Evolutionary conservation across 2,113 vertebrate species (phyloP), one percentile per base, ranked within the genome.

Genomic region (Cyanocitta stelleri): DNA sequence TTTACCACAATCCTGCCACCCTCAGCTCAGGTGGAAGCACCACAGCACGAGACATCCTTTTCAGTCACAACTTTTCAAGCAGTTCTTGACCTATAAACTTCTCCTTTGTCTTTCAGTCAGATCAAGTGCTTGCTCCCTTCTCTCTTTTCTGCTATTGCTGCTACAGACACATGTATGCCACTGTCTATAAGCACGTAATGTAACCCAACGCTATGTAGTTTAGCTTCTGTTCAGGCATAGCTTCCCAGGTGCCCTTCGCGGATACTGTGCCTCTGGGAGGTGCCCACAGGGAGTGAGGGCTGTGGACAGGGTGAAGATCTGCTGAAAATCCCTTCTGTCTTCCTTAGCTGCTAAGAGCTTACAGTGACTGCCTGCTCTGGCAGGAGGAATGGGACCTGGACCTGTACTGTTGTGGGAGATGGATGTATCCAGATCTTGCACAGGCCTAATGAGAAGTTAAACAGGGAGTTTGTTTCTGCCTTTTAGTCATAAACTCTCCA

Each of bases 271-370:
- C 35, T 49, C 24, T 46, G 33, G 59, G n/a, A 74, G 35, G 8
- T 66, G 43, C 21, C 27, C 0, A 0, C 0, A 0, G 32, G 10
- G 26, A 33, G 5, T 11, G 9, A 59, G 21, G 12, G 16, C 27
- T 2, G 1, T 21, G 9, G 29, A 32, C 13, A 30, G 16, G 6
- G 11, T 72, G 27, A 33, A 85, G 51, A 83, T 39, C 37, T 64
- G 27, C 52, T 89, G 22, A 21, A 75, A 77, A 87, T 29, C 1
- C 1, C 15, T 64, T 72, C 33, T 56, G 49, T 33, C 16, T 91
- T 83, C 35, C 13, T 44, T 26, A 46, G 15, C 15, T 78, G 13
- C 48, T 51, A 37, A 33, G 39, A 43, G 30, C 6, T 74, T 73
- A 63, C 33, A 71, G 16, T 13, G 8, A 22, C 32, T 64, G n/a